These are phyloP conservation scores for Eupeodes luniger DNA, from an alignment of 2,888 invertebrate genomes.

Conservation along the genomic window DNA sequence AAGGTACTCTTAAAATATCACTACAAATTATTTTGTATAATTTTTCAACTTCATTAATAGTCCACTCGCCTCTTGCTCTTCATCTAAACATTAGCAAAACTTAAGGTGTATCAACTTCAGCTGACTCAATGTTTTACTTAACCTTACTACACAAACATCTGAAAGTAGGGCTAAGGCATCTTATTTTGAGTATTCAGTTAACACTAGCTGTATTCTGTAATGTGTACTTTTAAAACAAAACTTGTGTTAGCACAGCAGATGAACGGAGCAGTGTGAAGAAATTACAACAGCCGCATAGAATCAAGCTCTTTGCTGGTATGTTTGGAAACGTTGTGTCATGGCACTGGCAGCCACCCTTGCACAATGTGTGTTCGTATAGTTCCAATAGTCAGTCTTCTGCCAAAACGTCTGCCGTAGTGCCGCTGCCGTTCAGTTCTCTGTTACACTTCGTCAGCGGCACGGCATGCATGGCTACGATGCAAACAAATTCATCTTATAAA, in stretches of 20 bases:
- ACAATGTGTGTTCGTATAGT: slow-evolving; percentile 42
- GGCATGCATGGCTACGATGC: not conserved
- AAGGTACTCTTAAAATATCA: not conserved
- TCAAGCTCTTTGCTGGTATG: slow-evolving; percentile 44
- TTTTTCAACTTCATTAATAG: not conserved
- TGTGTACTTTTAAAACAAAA: not conserved
- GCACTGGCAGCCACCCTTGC: slow-evolving; percentile 55
- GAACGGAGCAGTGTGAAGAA: slow-evolving; percentile 48
- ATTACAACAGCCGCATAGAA: slow-evolving; percentile 57
- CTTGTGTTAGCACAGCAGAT: not conserved
- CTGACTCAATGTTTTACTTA: slow-evolving; percentile 4
- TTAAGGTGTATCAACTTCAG: not conserved
- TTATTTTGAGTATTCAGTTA: slow-evolving; percentile 8
- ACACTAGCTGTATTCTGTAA: not conserved
- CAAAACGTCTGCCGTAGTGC: slow-evolving; percentile 56
- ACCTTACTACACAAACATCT: not conserved
- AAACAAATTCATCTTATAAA: slow-evolving; percentile 47
- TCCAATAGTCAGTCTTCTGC: slow-evolving; percentile 65
- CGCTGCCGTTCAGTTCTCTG: slow-evolving; percentile 66
- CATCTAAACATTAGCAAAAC: not conserved
- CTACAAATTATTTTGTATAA: not conserved
- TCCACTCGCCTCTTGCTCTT: not conserved
- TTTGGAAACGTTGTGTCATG: slow-evolving; percentile 30
- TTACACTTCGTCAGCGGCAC: slow-evolving; percentile 29
- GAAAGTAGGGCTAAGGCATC: not conserved